Base-by-base conservation (phyloP, 2,113 vertebrate species). In the Empidonax alnorum region DNA sequence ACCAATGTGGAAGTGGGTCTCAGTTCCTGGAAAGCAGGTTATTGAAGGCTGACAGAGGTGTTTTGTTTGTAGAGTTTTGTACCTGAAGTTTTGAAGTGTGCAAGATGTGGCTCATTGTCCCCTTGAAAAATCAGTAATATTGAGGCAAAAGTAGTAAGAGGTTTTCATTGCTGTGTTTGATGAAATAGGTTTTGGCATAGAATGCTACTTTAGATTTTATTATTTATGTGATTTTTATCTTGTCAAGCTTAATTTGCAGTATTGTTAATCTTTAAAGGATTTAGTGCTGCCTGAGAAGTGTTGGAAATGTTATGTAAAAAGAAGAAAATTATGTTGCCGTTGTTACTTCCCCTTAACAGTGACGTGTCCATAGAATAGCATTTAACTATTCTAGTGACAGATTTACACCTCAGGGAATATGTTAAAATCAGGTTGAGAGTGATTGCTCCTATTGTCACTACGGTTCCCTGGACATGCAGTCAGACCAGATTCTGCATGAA, bases 191-290 rank as follows among this genome's bases (percentile, higher is more conserved):
- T 96, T 93, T 85, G 55, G 39, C 82, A 80, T 47, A 65, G n/a
- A 79, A 49, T 77, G 25, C 19, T 50, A 33, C 52, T 83, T 89
- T 52, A 78, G 42, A 33, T 55, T 94, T 79, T 91, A 74, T 90
- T 91, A 87, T 93, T 96, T 90, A 50, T 83, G 46, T 90, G 72
- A 44, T 63, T 95, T 93, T 93, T 90, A 78, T 91, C 67, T 71
- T 93, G 31, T 82, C 84, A 87, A 72, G 30, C 61, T 90, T 94
- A 93, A 86, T 94, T 72, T 93, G 35, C 52, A 52, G 20, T 71
- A 37, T 77, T 50, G 49, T 80, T 97, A 94, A 82, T 80, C 72
- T 87, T 87, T 84, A 92, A 88, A 55, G 49, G 30, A 76, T 95
- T 94, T 90, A 86, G 61, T 74, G 42, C 42, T 95, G 25, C 66